phyloP scores from a whole-genome alignment of 1,140 invertebrate species.

The Arctopsyche grandis region DNA sequence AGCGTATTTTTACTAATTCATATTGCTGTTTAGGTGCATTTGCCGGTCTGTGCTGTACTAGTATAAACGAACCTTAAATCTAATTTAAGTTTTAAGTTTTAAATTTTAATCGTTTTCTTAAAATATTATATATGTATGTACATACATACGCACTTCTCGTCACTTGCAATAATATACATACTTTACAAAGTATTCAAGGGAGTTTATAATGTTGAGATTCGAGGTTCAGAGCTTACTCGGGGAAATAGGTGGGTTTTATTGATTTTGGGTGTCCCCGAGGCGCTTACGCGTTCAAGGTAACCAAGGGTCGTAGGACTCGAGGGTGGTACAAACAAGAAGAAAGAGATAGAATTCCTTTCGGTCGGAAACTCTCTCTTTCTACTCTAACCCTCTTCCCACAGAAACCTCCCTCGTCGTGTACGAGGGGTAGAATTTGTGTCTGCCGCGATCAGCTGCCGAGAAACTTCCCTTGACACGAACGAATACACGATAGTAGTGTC shows the following conservation, averaged over 20 bases:
- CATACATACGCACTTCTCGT: too few relatives aligned
- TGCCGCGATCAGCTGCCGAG: constrained; percentile 37
- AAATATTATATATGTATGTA: too few relatives aligned
- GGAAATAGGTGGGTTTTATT: constrained; percentile 25
- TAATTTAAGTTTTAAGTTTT: too few relatives aligned
- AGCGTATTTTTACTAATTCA: too few relatives aligned
- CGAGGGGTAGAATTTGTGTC: neutral
- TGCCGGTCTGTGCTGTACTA: too few relatives aligned
- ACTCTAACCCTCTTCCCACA: neutral
- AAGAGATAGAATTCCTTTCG: neutral
- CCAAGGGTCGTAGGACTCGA: constrained; percentile 5
- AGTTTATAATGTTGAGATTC: constrained; percentile 12
- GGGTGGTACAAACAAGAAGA: neutral
- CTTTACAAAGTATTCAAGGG: too few relatives aligned
- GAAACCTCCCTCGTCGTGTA: neutral
- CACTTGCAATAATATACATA: neutral
- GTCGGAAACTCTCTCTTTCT: constrained; percentile 8
- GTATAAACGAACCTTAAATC: too few relatives aligned
- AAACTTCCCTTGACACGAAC: constrained; percentile 33
- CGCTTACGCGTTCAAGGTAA: constrained; percentile 45
- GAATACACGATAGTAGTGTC: neutral
- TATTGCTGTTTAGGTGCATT: too few relatives aligned
- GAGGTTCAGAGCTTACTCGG: neutral
- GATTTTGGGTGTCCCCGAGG: constrained; percentile 40
- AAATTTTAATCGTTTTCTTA: too few relatives aligned